Evolutionary conservation across 1,140 invertebrate genomes (phyloP), one percentile per base, ranked within the genome.

Genomic region (Berghia stephanieae): DNA sequence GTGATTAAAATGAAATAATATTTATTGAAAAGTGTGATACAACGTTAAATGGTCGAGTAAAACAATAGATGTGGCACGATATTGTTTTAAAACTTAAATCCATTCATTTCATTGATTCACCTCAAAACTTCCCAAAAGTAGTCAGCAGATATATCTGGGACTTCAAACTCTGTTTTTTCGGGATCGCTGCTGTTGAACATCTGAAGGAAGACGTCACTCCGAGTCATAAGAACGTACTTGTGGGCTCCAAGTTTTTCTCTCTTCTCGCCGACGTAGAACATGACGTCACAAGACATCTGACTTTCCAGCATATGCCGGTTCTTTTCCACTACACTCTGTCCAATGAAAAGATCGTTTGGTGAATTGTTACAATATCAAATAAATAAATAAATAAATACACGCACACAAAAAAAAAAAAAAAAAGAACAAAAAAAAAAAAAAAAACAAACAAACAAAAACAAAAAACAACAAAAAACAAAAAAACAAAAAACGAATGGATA

Each of bases 291-390:
- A 3, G 43, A 57, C 42, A 75, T 3, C 73, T 75, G 73, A 43
- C 67, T 67, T 44, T 75, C 73, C 57, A 75, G 57, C 73, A 75
- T 75, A 63, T 75, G 73, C 0, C 73, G 73, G 27, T 75, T 75
- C n/a, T 63, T 66, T 13, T 57, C 57, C 10, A 75, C 27, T 24
- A 75, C 73, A 34, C 57, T 55, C 73, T 75, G 27, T 88, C 57
- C 21, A 87, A 79, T 21, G 86, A 57, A 18, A 86, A 63, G 8
- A 90, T 77, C 31, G 88, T 78, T 18, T 85, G 93, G 87, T 94
- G 92, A 95, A 88, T 31, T 94, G 84, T 16, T 93, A 93, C 27
- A 94, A 93, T 46, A 95, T 91, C 85, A 95, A 94, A 6, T 42
- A 93, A 92, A 78, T 93, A 92, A 4, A 94, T 82, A 38, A 92